Percentiles rank a stretch among this genome's conserved stretches.
Evolutionary conservation across 2,888 invertebrate genomes (phyloP).

Genomic region (Athalia circularis): DNA sequence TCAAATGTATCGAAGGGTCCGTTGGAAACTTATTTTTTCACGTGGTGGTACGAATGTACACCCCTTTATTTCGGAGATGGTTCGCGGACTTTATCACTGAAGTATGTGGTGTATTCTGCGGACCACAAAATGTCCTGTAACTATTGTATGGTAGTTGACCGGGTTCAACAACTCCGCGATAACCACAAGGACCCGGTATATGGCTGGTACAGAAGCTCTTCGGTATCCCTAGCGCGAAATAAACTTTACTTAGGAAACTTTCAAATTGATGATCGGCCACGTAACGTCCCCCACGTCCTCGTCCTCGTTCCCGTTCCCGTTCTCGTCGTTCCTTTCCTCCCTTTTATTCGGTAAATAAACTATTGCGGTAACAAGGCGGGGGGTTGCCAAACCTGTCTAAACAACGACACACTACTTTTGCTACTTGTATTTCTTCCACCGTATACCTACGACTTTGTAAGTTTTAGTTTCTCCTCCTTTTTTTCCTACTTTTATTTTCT

Average conservation of each 20-base stretch:
- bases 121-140: constrained; percentile 47
- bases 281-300: background rate
- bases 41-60: too few relatives aligned
- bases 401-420: constrained; percentile 39
- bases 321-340: background rate
- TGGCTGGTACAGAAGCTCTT: constrained; percentile 1
- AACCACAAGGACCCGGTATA: constrained; percentile 51
- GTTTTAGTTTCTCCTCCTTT: background rate
- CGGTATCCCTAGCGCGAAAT: constrained; percentile 54
- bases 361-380: constrained; percentile 51
- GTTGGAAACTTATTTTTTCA: too few relatives aligned
- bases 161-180: constrained; percentile 66
- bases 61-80: too few relatives aligned
- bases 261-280: constrained; percentile 64
- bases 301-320: too few relatives aligned
- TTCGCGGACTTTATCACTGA: too few relatives aligned
- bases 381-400: constrained; percentile 42
- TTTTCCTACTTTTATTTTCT: background rate
- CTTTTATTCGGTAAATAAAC: constrained; percentile 57
- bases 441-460: background rate
- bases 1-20: too few relatives aligned
- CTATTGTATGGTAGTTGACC: constrained; percentile 36
- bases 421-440: background rate
- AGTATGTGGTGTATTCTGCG: constrained; percentile 4
- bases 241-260: constrained; percentile 66